Conservation (phyloP, 2,888 invertebrate genomes). For the Drosophila tripunctata region DNA sequence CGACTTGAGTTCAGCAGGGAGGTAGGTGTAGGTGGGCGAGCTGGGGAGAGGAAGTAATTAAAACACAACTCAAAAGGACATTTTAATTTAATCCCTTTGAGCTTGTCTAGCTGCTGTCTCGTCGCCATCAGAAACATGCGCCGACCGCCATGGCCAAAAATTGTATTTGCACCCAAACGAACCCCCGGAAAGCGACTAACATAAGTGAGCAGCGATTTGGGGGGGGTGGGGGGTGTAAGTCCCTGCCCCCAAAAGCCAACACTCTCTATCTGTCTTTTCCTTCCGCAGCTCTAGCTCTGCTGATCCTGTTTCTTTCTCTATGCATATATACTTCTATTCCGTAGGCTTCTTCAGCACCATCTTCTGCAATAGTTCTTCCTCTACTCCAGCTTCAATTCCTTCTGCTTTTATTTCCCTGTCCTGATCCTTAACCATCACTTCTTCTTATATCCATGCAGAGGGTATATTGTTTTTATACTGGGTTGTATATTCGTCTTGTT, state of each 20-base stretch:
- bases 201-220: slow-evolving; percentile 2
- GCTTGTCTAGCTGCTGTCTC: slow-evolving; percentile 81
- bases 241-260: neutral
- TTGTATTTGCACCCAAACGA: slow-evolving; percentile 47
- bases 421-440: no score
- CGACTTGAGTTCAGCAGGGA: slow-evolving; percentile 28
- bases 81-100: slow-evolving; percentile 81
- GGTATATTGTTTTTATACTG: no score
- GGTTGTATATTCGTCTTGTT: no score
- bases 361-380: neutral
- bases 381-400: neutral
- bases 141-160: slow-evolving; percentile 55
- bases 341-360: no score
- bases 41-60: slow-evolving; percentile 70
- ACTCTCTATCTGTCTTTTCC: neutral
- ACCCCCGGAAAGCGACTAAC: slow-evolving; percentile 25
- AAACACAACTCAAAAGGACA: slow-evolving; percentile 81
- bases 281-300: neutral
- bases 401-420: no score
- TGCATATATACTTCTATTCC: neutral
- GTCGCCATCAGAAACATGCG: slow-evolving; percentile 79
- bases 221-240: no score
- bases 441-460: no score
- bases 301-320: neutral
- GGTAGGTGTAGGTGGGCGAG: neutral